These are phyloP conservation scores for Empidonax alnorum DNA, from an alignment of 2,113 vertebrate species.

Conservation along the genomic window DNA sequence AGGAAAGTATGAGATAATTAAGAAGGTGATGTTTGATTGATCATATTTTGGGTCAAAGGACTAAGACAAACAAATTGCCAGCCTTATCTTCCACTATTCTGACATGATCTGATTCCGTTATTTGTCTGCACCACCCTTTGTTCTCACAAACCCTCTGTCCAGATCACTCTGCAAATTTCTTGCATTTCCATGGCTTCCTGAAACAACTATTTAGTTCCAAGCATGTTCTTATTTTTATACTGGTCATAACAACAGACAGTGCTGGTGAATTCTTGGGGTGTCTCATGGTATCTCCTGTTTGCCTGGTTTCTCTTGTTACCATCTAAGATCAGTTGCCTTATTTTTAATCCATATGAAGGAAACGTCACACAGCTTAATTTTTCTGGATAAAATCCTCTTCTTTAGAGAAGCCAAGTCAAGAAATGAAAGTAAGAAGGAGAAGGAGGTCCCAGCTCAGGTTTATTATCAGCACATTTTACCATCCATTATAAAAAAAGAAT, in stretches of 20 bases:
- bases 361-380: neutral
- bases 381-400: neutral
- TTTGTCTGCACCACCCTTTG: neutral
- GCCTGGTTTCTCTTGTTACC: neutral
- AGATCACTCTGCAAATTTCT: neutral
- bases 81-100: neutral
- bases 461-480: neutral
- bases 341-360: neutral
- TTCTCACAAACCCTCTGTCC: neutral
- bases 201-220: neutral
- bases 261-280: neutral
- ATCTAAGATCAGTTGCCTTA: neutral
- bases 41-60: neutral
- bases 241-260: neutral
- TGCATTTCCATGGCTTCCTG: neutral
- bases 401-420: neutral
- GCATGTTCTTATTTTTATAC: neutral
- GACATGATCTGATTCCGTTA: neutral
- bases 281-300: neutral
- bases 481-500: neutral
- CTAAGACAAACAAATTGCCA: neutral
- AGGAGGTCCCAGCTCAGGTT: neutral
- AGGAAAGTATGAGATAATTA: neutral
- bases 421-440: neutral
- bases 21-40: neutral